phyloP scores from a whole-genome alignment of 2,888 invertebrate species.

The Exocentrus adspersus region DNA sequence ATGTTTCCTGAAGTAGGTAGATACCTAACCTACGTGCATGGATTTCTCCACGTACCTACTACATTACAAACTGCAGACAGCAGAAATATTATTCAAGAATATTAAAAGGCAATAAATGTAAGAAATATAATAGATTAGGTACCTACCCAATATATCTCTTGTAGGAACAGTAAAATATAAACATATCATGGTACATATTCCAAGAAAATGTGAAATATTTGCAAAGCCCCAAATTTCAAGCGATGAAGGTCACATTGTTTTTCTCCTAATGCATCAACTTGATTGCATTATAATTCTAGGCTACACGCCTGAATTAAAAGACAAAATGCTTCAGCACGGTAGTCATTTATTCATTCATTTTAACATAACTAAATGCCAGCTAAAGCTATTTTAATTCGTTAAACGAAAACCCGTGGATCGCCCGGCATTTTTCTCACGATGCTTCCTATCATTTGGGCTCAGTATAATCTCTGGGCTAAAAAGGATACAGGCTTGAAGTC shows the following conservation, averaged over 20 bases:
- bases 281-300: constrained; percentile 56
- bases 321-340: constrained; percentile 51
- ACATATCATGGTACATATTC: constrained; percentile 6
- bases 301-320: constrained; percentile 45
- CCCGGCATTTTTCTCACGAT: constrained; percentile 29
- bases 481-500: constrained; percentile 15
- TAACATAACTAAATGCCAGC: constrained; percentile 50
- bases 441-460: constrained; percentile 8
- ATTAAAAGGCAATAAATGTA: too few relatives aligned
- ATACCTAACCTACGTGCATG: too few relatives aligned
- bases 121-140: too few relatives aligned
- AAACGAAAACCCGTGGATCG: constrained; percentile 34
- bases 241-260: background rate
- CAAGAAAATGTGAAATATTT: constrained; percentile 15
- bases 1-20: background rate
- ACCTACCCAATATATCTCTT: too few relatives aligned
- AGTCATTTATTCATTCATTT: constrained; percentile 53
- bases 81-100: too few relatives aligned
- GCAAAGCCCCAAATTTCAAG: constrained; percentile 2
- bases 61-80: too few relatives aligned
- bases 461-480: constrained; percentile 11
- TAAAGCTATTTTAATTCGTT: constrained; percentile 56
- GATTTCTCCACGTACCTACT: too few relatives aligned
- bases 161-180: too few relatives aligned
- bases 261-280: constrained; percentile 26